Conservation (phyloP, 2,113 vertebrate genomes). For the Verasper variegatus region DNA sequence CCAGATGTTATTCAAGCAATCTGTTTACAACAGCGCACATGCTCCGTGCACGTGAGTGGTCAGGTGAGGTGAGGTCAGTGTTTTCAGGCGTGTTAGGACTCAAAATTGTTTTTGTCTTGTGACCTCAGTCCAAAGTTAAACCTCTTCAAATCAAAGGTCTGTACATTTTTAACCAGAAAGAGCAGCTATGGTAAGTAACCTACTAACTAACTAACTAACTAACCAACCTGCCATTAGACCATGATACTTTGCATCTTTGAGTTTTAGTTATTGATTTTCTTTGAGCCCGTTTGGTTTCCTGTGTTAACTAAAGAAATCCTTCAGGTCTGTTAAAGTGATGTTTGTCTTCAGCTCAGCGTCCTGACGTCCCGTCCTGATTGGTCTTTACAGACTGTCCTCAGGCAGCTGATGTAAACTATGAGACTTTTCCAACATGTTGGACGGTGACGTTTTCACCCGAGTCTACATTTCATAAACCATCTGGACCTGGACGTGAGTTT, state of each 20-base stretch:
- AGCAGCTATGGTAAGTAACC: background rate
- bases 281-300: background rate
- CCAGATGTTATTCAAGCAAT: no score
- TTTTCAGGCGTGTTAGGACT: no score
- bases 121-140: background rate
- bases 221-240: background rate
- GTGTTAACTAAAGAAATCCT: no score
- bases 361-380: no score
- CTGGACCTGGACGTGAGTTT: conserved; percentile 1
- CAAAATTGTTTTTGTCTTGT: background rate
- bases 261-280: background rate
- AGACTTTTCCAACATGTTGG: conserved; percentile 20
- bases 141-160: conserved; percentile 15
- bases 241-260: background rate
- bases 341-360: no score
- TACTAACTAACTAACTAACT: no score
- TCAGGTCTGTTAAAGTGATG: no score
- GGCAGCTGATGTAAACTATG: no score
- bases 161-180: conserved; percentile 32
- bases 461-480: background rate
- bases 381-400: no score
- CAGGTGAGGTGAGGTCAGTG: no score
- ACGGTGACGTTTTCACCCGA: conserved; percentile 16
- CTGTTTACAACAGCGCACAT: no score
- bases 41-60: no score